phyloP scores from a whole-genome alignment of 64 coral and sea anemone species.

The Hydrozoanthus tunicans region DNA sequence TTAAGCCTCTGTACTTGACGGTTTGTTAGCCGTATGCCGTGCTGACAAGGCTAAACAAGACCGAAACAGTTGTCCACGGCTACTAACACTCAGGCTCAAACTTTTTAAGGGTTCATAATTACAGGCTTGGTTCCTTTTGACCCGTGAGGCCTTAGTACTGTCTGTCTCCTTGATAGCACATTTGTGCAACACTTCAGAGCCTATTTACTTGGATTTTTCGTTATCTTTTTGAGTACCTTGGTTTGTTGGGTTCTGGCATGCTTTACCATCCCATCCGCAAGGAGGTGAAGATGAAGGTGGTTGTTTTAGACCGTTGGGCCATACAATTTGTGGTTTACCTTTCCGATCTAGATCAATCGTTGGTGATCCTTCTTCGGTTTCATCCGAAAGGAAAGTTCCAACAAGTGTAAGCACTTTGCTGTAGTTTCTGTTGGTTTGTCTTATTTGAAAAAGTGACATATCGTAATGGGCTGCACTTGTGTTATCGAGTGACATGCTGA shows the following conservation, averaged over 20 bases:
- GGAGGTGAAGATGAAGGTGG: neutral
- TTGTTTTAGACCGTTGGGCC: neutral
- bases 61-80: too few relatives aligned
- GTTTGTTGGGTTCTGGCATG: neutral
- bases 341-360: neutral
- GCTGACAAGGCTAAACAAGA: too few relatives aligned
- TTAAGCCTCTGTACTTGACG: too few relatives aligned
- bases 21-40: too few relatives aligned
- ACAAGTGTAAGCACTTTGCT: neutral
- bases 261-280: neutral
- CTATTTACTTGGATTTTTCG: neutral
- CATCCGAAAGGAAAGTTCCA: neutral
- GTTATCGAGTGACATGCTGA: neutral
- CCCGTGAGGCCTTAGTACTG: too few relatives aligned
- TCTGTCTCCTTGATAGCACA: too few relatives aligned
- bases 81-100: too few relatives aligned
- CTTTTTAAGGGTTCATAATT: too few relatives aligned
- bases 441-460: constrained; percentile 9
- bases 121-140: too few relatives aligned
- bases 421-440: neutral
- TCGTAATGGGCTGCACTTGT: neutral
- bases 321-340: neutral
- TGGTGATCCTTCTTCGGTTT: neutral
- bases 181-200: neutral
- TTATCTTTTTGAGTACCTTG: neutral